These are phyloP conservation scores for Heteronetta atricapilla DNA, from an alignment of 2,113 vertebrate species.

Conservation along the genomic window DNA sequence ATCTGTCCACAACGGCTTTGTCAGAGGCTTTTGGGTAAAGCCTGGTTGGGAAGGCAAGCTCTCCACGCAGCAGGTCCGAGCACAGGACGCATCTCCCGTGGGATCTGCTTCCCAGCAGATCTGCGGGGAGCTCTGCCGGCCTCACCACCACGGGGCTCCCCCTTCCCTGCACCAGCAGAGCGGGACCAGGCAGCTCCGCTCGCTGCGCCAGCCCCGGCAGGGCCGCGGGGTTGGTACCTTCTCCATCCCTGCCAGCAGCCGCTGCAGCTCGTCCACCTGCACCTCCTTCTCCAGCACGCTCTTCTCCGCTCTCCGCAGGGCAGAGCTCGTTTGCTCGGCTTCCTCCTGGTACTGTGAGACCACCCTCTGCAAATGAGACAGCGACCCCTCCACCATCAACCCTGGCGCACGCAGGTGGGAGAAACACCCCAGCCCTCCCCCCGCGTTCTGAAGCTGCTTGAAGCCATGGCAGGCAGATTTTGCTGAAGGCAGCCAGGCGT, in stretches of 20 bases:
- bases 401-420: no score
- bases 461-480: not conserved
- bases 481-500: not conserved
- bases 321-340: slow-evolving; percentile 72
- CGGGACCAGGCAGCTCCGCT: not conserved
- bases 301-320: slow-evolving; percentile 74
- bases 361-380: slow-evolving; percentile 70
- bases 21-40: not conserved
- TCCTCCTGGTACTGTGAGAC: slow-evolving; percentile 78
- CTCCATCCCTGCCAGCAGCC: slow-evolving; percentile 86
- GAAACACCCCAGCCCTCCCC: not conserved
- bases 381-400: not conserved
- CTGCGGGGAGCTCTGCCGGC: not conserved
- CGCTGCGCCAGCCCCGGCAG: rapidly evolving
- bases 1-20: not conserved
- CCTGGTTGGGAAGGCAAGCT: not conserved
- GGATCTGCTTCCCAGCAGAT: not conserved
- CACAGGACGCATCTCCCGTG: not conserved
- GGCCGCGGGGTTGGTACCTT: slow-evolving; percentile 28
- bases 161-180: not conserved
- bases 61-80: rapidly evolving
- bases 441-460: rapidly evolving
- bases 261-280: slow-evolving; percentile 83
- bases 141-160: not conserved
- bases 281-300: slow-evolving; percentile 74